Base-by-base conservation (phyloP, 2,888 invertebrate genomes). In the Drosophila kambysellisi region DNA sequence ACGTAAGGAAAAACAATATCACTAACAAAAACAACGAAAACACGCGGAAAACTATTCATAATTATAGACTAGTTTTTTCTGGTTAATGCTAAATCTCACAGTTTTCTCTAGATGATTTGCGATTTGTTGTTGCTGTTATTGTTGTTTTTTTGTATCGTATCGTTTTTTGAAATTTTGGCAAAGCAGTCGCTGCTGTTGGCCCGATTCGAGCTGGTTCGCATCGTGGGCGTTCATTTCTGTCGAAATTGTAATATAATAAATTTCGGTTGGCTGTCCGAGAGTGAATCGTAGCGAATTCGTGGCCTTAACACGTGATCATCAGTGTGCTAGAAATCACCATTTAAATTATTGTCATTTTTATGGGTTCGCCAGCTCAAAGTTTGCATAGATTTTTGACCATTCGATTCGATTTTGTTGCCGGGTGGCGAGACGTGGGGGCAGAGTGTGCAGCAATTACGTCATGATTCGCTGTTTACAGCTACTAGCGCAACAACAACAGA, bases 271-370 rank as follows among this genome's bases (percentile, higher is more conserved):
- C 35, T 32, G 33, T 46, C 50, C 57, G 25, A 48, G 54, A 53
- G 9, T 64, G 12, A 61, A 72, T 62, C 56, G 53, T 50, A 74
- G 61, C 60, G 57, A 63, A 48, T 46, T 63, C 57, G 69, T 59
- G 41, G 17, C 52, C 50, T 48, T 32, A 54, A 79, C 81, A 86
- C 76, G 83, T 83, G 86, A 70, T 61, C 32, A 32, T 39, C n/a
- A 33, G 51, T 37, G 33, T 6, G 46, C 20, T 57, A 46, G 41
- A 53, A 41, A 66, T 39, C 30, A 48, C 20, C 50, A 37, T 33
- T 48, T 52, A 20, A 68, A 20, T 68, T 62, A 41, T 43, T 61
- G 64, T 56, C 46, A 9, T 4, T 62, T 76, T 75, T 72, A 79
- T 82, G 79, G 74, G 74, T 56, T 62, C 68, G 61, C 52, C 30